A percentile compares a stretch with the other conserved stretches of the same genome.
phyloP scores from a whole-genome alignment of 2,113 vertebrate genomes.

The Genyomyrus donnyi region DNA sequence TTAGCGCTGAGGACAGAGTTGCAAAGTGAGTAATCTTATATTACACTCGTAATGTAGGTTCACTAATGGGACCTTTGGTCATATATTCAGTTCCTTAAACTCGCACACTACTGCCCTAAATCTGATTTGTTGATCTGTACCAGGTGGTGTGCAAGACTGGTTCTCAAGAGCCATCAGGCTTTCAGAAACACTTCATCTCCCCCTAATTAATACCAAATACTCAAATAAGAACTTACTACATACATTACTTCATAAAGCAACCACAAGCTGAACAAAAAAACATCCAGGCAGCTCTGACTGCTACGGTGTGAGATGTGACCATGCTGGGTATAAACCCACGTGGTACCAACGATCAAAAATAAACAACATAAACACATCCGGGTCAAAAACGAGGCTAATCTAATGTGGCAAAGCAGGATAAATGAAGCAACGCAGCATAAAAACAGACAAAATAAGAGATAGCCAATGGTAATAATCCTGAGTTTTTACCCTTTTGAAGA shows the following conservation, averaged over 20 bases:
- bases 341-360: background rate
- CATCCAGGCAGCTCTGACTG: background rate
- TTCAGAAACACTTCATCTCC: background rate
- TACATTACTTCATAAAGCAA: background rate
- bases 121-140: background rate
- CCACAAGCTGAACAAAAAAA: background rate
- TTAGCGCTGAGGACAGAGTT: constrained; percentile 74
- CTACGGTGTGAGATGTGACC: background rate
- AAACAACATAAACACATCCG: background rate
- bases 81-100: background rate
- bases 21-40: constrained; percentile 64
- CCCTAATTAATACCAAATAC: background rate
- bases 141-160: background rate
- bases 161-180: background rate
- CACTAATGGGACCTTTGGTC: background rate
- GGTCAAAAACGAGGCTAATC: background rate
- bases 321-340: background rate
- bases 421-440: background rate
- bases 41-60: background rate
- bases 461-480: background rate
- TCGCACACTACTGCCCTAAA: background rate
- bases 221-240: background rate
- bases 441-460: background rate
- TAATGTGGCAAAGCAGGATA: background rate
- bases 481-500: background rate